These are phyloP conservation scores for Bursaphelenchus okinawaensis DNA, from an alignment of 2,888 invertebrate species.

Conservation along the genomic window DNA sequence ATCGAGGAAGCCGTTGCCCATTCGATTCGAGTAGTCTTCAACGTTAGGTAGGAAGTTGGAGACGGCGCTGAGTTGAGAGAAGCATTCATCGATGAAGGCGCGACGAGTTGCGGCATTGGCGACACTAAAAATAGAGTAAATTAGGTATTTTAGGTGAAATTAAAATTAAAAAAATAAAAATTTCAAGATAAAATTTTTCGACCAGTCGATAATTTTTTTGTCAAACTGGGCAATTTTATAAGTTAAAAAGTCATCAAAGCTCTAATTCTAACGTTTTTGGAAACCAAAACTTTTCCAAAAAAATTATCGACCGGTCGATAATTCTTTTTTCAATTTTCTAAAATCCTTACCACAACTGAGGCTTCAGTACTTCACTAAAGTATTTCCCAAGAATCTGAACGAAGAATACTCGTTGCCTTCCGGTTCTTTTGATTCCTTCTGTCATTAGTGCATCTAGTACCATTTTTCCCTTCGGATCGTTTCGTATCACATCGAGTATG, in stretches of 20 bases:
- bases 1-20: constrained; percentile 8
- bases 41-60: neutral
- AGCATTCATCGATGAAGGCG: neutral
- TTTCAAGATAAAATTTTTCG: too few species aligned
- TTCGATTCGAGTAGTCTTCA: constrained; percentile 2
- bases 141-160: too few species aligned
- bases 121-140: neutral
- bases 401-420: neutral
- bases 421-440: neutral
- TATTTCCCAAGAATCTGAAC: constrained; percentile 1
- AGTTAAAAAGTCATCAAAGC: too few species aligned
- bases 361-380: neutral
- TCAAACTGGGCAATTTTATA: too few species aligned
- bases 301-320: too few species aligned
- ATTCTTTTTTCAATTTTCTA: neutral
- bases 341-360: neutral
- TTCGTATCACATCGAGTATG: neutral
- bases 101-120: neutral
- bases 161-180: too few species aligned
- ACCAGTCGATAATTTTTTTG: too few species aligned
- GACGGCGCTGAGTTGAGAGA: neutral
- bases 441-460: neutral
- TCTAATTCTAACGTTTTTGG: too few species aligned
- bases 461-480: neutral
- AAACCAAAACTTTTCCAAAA: too few species aligned